Evolutionary conservation across 2,797 vertebrate species (phyloP).

Genomic region (Tympanoctomys barrerae): DNA sequence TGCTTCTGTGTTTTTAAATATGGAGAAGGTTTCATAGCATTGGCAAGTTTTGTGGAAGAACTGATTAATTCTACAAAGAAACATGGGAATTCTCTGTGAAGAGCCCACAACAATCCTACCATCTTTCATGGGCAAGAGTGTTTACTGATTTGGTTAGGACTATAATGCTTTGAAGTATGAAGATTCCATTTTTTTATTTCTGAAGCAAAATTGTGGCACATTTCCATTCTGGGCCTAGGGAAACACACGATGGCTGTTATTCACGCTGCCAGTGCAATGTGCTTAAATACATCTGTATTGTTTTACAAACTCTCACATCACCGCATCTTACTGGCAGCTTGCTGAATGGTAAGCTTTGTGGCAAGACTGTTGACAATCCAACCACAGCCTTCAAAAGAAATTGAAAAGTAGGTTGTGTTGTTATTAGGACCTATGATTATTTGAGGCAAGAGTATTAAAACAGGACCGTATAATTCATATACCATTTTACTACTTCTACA

Average conservation of each 20-base stretch:
- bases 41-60: neutral
- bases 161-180: neutral
- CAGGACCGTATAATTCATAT: neutral
- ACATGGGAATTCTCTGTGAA: neutral
- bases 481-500: slow-evolving; percentile 27
- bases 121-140: neutral
- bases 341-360: slow-evolving; percentile 41
- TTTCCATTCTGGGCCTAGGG: neutral
- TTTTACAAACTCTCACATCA: neutral
- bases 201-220: neutral
- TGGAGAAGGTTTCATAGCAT: neutral
- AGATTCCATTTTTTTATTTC: slow-evolving; percentile 31
- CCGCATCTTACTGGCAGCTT: neutral
- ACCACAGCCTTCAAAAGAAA: slow-evolving; percentile 42
- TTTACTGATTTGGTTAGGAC: slow-evolving; percentile 3
- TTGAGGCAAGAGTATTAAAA: neutral
- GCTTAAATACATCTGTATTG: slow-evolving; percentile 1
- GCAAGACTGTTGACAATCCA: neutral
- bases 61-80: neutral
- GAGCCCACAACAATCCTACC: slow-evolving; percentile 17
- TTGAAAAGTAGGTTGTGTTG: neutral
- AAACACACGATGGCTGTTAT: slow-evolving; percentile 30
- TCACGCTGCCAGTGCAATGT: neutral
- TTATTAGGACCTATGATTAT: neutral
- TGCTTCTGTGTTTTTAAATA: neutral